Percentiles rank a stretch among this genome's conserved stretches.
Conservation (phyloP, 2,888 invertebrate species). For the Dasypolia templi region DNA sequence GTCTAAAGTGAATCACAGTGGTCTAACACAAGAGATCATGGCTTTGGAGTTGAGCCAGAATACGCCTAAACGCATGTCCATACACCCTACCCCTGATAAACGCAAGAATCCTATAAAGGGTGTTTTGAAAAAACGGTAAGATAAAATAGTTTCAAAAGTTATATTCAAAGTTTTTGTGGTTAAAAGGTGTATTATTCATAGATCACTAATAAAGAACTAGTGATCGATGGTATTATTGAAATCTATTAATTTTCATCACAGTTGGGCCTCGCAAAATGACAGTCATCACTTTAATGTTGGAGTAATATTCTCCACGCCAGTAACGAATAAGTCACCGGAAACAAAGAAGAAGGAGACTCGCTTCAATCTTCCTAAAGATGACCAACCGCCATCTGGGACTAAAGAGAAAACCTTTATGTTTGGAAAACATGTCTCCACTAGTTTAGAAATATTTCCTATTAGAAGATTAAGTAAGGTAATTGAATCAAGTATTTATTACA, state of each 20-base stretch:
- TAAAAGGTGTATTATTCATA: too few species aligned
- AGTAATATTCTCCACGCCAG: slow-evolving; percentile 95
- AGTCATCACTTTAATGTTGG: slow-evolving; percentile 91
- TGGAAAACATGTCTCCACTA: slow-evolving; percentile 86
- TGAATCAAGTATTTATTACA: neutral
- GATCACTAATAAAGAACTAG: too few species aligned
- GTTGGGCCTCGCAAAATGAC: slow-evolving; percentile 91
- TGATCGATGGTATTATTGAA: too few species aligned
- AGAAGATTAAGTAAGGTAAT: slow-evolving; percentile 86
- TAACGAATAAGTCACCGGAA: slow-evolving; percentile 86
- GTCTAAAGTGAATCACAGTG: slow-evolving; percentile 90
- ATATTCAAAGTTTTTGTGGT: neutral
- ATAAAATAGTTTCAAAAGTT: neutral
- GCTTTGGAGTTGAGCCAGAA: slow-evolving; percentile 92
- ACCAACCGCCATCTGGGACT: slow-evolving; percentile 79
- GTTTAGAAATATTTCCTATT: slow-evolving; percentile 89
- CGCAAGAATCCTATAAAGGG: slow-evolving; percentile 90
- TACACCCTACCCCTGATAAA: slow-evolving; percentile 87
- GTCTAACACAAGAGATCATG: slow-evolving; percentile 93
- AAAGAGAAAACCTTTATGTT: slow-evolving; percentile 86
- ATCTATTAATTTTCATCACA: slow-evolving; percentile 70
- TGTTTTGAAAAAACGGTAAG: slow-evolving; percentile 91
- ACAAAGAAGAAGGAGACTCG: slow-evolving; percentile 91
- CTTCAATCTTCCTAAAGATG: slow-evolving; percentile 91
- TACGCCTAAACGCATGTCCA: slow-evolving; percentile 92